Base-by-base conservation (phyloP, 2,797 vertebrate species). In the Notolepis coatsorum region DNA sequence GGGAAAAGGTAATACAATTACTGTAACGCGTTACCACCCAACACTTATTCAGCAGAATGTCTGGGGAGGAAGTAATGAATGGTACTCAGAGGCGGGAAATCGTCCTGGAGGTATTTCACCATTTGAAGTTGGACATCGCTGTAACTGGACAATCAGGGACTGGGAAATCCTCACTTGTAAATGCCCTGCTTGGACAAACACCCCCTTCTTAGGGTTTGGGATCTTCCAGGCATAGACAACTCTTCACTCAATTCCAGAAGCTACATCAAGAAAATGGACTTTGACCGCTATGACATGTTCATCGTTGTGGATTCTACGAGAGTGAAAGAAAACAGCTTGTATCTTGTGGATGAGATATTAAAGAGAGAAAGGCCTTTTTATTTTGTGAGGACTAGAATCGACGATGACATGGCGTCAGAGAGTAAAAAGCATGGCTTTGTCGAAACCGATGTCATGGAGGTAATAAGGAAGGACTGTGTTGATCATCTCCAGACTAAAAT, bases 311-410 rank as follows among this genome's bases (percentile, higher is more conserved):
- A 73, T 28, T 73, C 77, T 0, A 69, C 78, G 23, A 55, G 75
- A 10, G 71, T 84, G 5, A 68, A 70, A 31, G 62, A 75, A 3
- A 21, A 57, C 21, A 78, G 80, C 28, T 51, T 73, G 21, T 65
- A 50, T 35, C 47, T 89, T 2, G 75, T 81, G 17, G 59, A 67
- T n/a, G 75, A 63, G 7, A 61, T 82, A 2, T 52, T 61, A 23
- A 62, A 66, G 1, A 61, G 46, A 0, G 79, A 76, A 5, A 86
- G 75, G 20, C 39, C 47, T 1, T 57, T 75, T 50, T 88, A 67
- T 46, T 73, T 89, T 17, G 59, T 86, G 5, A 70, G 76, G 43
- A 75, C 71, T 1, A 82, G 68, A 35, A 46, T 68, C 1, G 64
- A 73, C 58, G 61, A 73, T 17, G 70, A 73, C 2, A 12, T 84